phyloP scores from a whole-genome alignment of 1,140 invertebrate species.

The Triops longicaudatus region DNA sequence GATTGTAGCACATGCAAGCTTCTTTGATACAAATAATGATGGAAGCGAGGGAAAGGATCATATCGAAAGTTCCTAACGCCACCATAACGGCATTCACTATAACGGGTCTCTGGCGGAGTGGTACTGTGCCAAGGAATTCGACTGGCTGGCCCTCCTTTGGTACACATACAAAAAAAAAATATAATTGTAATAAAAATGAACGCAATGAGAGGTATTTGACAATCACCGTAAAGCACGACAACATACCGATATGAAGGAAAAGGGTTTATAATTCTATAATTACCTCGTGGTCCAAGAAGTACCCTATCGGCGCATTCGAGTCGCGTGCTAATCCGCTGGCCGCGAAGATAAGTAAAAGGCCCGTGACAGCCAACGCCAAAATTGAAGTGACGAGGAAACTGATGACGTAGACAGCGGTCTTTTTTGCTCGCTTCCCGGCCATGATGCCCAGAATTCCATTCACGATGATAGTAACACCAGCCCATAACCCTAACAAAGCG shows the following conservation, averaged over 20 bases:
- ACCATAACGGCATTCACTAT: conserved; percentile 31
- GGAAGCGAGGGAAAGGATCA: conserved; percentile 32
- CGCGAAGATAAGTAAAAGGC: conserved; percentile 34
- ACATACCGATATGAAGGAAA: background rate
- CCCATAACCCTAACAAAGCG: conserved; percentile 31
- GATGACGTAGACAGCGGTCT: conserved; percentile 30
- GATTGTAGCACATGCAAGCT: conserved; percentile 31
- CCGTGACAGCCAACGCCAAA: conserved; percentile 32
- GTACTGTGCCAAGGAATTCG: conserved; percentile 29
- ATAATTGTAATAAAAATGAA: background rate
- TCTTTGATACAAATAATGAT: conserved; percentile 31
- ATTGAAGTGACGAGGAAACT: conserved; percentile 31
- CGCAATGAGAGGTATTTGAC: background rate
- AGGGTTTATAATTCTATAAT: background rate
- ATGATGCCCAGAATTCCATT: conserved; percentile 33
- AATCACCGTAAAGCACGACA: background rate
- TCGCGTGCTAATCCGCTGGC: conserved; percentile 34
- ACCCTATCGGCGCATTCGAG: conserved; percentile 31
- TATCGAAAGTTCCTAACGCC: conserved; percentile 31
- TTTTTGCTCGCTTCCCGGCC: conserved; percentile 27
- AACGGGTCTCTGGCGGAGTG: conserved; percentile 29
- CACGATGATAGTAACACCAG: conserved; percentile 31
- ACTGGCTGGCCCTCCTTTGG: conserved; percentile 25
- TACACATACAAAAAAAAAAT: background rate
- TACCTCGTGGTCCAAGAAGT: conserved; percentile 34